A percentile compares a stretch with the other conserved stretches of the same genome.
Conservation (phyloP, 2,113 vertebrate species). For the Ptilonorhynchus violaceus region DNA sequence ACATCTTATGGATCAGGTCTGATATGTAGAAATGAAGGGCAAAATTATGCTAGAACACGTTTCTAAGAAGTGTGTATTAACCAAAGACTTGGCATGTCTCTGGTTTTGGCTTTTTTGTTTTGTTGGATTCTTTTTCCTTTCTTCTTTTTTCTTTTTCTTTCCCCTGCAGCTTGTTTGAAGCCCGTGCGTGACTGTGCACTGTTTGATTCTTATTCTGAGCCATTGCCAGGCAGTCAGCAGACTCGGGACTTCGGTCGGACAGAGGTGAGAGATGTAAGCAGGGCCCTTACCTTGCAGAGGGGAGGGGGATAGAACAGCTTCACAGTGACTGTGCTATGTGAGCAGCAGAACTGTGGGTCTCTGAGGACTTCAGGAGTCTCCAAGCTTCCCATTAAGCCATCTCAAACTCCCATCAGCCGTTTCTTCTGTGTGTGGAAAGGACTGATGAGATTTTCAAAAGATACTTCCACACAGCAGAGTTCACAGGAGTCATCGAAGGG, state of each 20-base stretch:
- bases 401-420: neutral
- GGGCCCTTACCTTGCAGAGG: neutral
- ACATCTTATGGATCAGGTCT: neutral
- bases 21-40: neutral
- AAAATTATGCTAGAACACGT: neutral
- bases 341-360: neutral
- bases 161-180: slow-evolving; percentile 68
- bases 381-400: neutral
- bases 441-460: neutral
- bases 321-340: neutral
- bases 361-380: neutral
- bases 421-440: neutral
- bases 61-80: neutral
- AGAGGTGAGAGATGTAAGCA: slow-evolving; percentile 61
- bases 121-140: neutral
- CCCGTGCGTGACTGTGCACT: slow-evolving; percentile 48
- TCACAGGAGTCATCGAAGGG: neutral
- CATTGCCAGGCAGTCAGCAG: slow-evolving; percentile 59
- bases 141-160: neutral
- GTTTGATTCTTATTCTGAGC: slow-evolving; percentile 73
- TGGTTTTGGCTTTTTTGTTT: neutral
- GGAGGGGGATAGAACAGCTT: neutral
- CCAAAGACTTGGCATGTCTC: neutral
- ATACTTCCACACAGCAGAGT: fast-evolving
- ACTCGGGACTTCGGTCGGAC: slow-evolving; percentile 48